phyloP scores from a whole-genome alignment of 2,888 invertebrate species.

The Rhagium mordax region DNA sequence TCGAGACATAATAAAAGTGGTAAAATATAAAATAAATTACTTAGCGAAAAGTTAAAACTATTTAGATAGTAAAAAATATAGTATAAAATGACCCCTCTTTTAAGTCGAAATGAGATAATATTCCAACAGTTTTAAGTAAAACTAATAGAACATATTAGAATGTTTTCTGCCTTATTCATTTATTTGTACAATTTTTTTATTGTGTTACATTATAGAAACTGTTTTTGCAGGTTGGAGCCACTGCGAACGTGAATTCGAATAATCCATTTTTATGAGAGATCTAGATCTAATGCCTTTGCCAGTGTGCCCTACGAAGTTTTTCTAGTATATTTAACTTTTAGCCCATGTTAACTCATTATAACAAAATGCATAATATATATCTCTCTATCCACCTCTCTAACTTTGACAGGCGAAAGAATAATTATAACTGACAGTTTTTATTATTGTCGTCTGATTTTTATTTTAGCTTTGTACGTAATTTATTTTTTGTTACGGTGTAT shows the following conservation, averaged over 20 bases:
- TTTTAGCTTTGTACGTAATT: slow-evolving; percentile 51
- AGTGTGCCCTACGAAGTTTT: slow-evolving; percentile 45
- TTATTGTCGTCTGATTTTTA: slow-evolving; percentile 30
- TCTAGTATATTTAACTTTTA: slow-evolving; percentile 43
- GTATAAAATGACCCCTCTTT: too few species aligned
- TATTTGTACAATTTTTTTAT: neutral
- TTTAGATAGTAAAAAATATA: too few species aligned
- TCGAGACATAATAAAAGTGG: too few species aligned
- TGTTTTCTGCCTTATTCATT: too few species aligned
- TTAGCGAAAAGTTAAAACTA: too few species aligned
- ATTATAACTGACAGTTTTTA: slow-evolving; percentile 25
- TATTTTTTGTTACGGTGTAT: slow-evolving; percentile 54
- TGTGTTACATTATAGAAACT: slow-evolving; percentile 33
- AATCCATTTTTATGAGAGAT: slow-evolving; percentile 75
- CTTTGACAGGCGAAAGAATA: slow-evolving; percentile 39
- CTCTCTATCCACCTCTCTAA: slow-evolving; percentile 55
- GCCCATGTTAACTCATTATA: slow-evolving; percentile 49
- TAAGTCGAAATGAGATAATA: too few species aligned
- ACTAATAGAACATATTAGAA: too few species aligned
- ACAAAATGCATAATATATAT: slow-evolving; percentile 47
- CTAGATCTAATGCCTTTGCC: slow-evolving; percentile 35
- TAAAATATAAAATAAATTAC: too few species aligned
- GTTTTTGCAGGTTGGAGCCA: slow-evolving; percentile 66
- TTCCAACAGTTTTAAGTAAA: too few species aligned
- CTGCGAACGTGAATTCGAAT: slow-evolving; percentile 70